A percentile compares a stretch with the other conserved stretches of the same genome.
phyloP scores from a whole-genome alignment of 2,113 vertebrate species.

The Channa argus region DNA sequence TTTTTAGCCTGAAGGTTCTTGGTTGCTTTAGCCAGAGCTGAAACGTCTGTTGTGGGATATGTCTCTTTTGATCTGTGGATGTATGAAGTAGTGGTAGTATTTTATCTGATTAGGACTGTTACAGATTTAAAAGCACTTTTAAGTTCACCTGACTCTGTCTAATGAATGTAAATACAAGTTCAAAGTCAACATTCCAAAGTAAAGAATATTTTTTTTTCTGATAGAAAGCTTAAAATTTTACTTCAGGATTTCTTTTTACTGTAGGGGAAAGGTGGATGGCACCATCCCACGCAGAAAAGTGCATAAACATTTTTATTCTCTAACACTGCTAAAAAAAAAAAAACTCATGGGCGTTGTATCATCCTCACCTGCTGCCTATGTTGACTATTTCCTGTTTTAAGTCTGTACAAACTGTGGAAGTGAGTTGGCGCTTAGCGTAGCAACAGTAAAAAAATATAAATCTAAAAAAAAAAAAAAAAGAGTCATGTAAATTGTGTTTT shows the following conservation, averaged over 20 bases:
- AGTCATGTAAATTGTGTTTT: too few species aligned
- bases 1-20: slow-evolving; percentile 38
- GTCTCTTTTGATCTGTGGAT: slow-evolving; percentile 28
- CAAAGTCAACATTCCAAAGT: neutral
- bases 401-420: too few species aligned
- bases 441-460: too few species aligned
- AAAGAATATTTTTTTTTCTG: neutral
- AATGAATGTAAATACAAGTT: too few species aligned
- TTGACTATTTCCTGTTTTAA: too few species aligned
- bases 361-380: neutral
- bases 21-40: slow-evolving; percentile 19
- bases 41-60: slow-evolving; percentile 14
- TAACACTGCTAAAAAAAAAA: too few species aligned
- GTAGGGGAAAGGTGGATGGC: neutral
- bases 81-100: slow-evolving; percentile 18
- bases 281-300: neutral
- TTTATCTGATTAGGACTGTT: slow-evolving; percentile 27
- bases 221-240: neutral
- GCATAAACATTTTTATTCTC: neutral
- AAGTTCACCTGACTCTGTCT: neutral
- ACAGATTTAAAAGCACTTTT: slow-evolving; percentile 4
- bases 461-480: too few species aligned
- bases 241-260: neutral
- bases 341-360: neutral
- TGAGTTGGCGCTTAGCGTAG: too few species aligned